A percentile compares a stretch with the other conserved stretches of the same genome.
These are phyloP conservation scores for Actenoides hombroni DNA, from an alignment of 2,113 vertebrate species.

Conservation along the genomic window DNA sequence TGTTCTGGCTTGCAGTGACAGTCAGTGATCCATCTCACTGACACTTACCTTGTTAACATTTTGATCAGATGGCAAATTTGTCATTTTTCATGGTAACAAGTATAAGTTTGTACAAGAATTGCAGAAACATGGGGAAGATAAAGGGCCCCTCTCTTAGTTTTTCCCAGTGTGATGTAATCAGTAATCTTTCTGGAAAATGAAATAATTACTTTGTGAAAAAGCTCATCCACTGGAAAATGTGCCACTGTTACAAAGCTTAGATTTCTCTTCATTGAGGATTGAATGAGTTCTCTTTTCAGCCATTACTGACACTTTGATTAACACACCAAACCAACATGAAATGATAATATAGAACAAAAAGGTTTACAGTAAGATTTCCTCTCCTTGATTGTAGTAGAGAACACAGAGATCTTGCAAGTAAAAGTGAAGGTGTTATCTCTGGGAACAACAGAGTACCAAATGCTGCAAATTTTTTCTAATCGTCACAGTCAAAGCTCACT, in stretches of 20 bases:
- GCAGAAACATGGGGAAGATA: constrained; percentile 78
- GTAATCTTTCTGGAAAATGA: constrained; percentile 74
- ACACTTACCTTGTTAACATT: constrained; percentile 94
- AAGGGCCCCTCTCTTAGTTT: constrained; percentile 61
- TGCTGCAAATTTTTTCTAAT: neutral
- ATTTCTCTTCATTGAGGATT: constrained; percentile 75
- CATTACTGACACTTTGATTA: constrained; percentile 73
- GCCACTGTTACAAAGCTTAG: constrained; percentile 53
- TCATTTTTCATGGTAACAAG: constrained; percentile 85
- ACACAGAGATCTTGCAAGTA: neutral
- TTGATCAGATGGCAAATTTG: constrained; percentile 90
- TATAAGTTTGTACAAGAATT: constrained; percentile 82
- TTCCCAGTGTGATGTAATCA: constrained; percentile 71
- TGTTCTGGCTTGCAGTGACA: constrained; percentile 84
- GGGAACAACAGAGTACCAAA: neutral
- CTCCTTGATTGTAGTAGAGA: neutral
- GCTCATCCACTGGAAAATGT: constrained; percentile 67
- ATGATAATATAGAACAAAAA: constrained; percentile 43
- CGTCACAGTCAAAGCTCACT: neutral
- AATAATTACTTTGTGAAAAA: constrained; percentile 77
- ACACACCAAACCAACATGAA: constrained; percentile 43
- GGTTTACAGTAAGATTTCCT: constrained; percentile 13
- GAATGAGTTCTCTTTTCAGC: constrained; percentile 47
- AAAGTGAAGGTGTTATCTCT: neutral
- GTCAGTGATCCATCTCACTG: constrained; percentile 89